Evolutionary conservation across 2,113 vertebrate species (phyloP), one percentile per base, ranked within the genome.

Genomic region (Cyphomyrus plagiostoma): DNA sequence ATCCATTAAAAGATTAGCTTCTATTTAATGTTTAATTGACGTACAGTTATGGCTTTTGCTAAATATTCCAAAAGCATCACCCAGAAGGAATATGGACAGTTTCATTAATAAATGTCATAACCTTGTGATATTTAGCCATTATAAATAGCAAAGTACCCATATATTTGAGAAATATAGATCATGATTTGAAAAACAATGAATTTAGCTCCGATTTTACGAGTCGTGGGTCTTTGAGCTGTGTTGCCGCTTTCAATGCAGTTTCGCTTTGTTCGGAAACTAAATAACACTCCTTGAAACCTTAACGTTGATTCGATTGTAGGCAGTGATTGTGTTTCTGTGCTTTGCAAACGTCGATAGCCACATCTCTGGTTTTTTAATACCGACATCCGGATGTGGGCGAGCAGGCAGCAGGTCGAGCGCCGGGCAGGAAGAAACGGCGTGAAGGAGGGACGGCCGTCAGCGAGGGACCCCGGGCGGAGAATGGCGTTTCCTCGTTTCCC

Each of bases 51-150:
- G 91, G 86, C 90, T 89, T 86, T 92, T 89, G 9, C 82, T 93
- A 92, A 92, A 92, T 92, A 92, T 93, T 92, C 92, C 92, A 91
- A 91, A 91, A 92, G 89, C 92, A 86, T 89, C 90, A 84, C 92
- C 90, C 92, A 52, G 87, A 88, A 90, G 91, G 91, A 91, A 91
- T 92, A 90, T 91, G 90, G 88, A 91, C 88, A 91, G 86, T 82
- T 84, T 49, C 87, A 86, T 90, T 91, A 90, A 93, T 91, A 93
- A 93, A 93, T 93, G 92, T 93, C 92, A 92, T 90, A 92, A 91
- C 92, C 92, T 92, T 91, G 88, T 93, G 92, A 91, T 93, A 93
- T 93, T 93, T 93, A 90, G 91, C 88, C 90, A 88, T 91, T 90
- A 92, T 91, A 93, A 93, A 93, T 92, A 92, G 90, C 89, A 89